phyloP scores from a whole-genome alignment of 2,888 invertebrate genomes.

The Agrotis segetum region DNA sequence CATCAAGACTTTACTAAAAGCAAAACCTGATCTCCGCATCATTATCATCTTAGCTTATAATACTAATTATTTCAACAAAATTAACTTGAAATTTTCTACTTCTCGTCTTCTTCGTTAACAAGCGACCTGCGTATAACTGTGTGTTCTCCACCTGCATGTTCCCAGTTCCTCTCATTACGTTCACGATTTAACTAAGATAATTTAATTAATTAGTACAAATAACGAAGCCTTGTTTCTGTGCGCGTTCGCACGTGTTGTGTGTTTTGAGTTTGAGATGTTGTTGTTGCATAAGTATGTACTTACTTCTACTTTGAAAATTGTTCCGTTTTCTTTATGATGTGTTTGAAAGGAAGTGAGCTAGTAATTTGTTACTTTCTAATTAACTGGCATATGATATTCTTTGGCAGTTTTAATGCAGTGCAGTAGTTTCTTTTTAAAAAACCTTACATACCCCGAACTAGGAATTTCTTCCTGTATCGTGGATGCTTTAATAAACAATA shows the following conservation, averaged over 20 bases:
- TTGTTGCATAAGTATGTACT: conserved; percentile 25
- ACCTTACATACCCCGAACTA: too few species aligned
- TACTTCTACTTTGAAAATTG: not conserved
- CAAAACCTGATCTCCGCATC: conserved; percentile 7
- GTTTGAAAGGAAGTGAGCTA: too few species aligned
- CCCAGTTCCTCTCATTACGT: conserved; percentile 28
- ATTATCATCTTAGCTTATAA: not conserved
- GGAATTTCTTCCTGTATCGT: too few species aligned
- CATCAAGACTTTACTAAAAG: conserved; percentile 12
- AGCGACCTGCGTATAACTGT: conserved; percentile 1
- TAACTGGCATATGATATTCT: not conserved
- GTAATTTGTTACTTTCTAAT: not conserved
- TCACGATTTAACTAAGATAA: conserved; percentile 29
- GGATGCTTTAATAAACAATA: too few species aligned
- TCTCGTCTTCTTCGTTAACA: conserved; percentile 3
- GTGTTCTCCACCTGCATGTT: conserved; percentile 26
- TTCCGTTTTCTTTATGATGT: not conserved
- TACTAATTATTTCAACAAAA: conserved; percentile 4
- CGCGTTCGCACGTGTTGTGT: conserved; percentile 30
- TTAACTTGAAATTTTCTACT: not conserved
- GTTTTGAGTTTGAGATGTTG: not conserved
- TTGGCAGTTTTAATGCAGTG: not conserved
- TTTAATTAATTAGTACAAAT: conserved; percentile 52
- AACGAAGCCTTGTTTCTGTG: conserved; percentile 32
- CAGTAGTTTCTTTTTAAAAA: too few species aligned